These are phyloP conservation scores for Erythrocercus mccallii DNA, from an alignment of 2,113 vertebrate species.

Conservation along the genomic window DNA sequence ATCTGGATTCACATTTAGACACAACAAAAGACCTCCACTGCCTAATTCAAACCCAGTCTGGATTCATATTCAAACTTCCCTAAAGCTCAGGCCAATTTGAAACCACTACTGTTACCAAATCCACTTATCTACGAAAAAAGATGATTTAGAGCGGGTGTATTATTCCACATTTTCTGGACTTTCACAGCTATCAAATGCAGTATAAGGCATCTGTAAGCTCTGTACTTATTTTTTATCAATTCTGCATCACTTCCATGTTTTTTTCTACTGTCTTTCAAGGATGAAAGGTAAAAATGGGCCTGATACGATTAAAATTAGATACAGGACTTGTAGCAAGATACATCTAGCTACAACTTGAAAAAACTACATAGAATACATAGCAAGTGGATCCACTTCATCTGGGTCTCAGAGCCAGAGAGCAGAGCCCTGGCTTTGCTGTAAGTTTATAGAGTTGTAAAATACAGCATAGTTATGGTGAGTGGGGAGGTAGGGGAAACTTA, in stretches of 20 bases:
- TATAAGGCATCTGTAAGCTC: not conserved
- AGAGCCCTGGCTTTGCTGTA: not conserved
- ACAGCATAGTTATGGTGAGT: not conserved
- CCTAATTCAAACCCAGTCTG: not conserved
- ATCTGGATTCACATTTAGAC: not conserved
- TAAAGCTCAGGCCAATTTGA: not conserved
- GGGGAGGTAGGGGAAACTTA: not conserved
- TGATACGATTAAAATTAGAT: not conserved
- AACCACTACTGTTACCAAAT: not conserved
- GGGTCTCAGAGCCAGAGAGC: not conserved
- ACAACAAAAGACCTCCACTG: not conserved
- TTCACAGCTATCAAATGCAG: not conserved
- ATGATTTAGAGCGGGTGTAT: not conserved
- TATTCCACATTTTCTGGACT: not conserved
- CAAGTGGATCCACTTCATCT: not conserved
- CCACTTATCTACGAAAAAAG: not conserved
- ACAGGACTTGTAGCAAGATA: not conserved
- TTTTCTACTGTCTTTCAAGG: not conserved
- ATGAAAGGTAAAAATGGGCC: not conserved
- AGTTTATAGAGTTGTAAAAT: not conserved
- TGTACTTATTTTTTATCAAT: not conserved
- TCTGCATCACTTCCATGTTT: not conserved
- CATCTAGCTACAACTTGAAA: not conserved
- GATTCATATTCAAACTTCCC: not conserved
- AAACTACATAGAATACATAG: not conserved